These are phyloP conservation scores for Eucidaris tribuloides DNA, from an alignment of 35 echinoderm and acorn worm genomes.

Conservation along the genomic window DNA sequence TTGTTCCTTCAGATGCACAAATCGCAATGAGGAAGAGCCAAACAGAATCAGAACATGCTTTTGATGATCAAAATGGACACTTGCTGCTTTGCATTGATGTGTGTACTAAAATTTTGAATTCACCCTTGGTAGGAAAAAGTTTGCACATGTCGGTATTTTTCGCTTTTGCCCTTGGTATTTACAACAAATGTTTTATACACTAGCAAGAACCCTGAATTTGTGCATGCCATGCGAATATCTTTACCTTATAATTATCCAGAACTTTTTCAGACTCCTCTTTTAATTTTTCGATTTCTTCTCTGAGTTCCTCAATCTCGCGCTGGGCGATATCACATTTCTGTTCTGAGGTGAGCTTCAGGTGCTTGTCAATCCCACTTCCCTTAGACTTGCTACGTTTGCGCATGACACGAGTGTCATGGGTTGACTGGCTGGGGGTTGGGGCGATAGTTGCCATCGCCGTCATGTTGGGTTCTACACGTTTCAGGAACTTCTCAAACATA, in stretches of 20 bases:
- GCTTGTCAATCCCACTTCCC: constrained; percentile 82
- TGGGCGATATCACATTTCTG: constrained; percentile 99
- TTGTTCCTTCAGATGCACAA: too few relatives aligned
- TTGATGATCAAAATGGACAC: too few relatives aligned
- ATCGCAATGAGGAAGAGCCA: too few relatives aligned
- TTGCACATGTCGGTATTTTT: too few relatives aligned
- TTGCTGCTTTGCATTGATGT: too few relatives aligned
- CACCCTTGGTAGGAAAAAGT: too few relatives aligned
- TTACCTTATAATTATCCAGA: constrained; percentile 89
- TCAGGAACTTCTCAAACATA: constrained; percentile 99
- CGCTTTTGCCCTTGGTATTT: too few relatives aligned
- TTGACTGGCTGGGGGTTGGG: constrained; percentile 77
- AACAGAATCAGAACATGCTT: too few relatives aligned
- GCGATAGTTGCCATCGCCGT: constrained; percentile 38
- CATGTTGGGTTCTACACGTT: constrained; percentile 94
- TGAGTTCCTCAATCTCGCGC: constrained; percentile 92
- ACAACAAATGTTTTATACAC: too few relatives aligned
- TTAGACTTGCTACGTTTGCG: constrained; percentile 92
- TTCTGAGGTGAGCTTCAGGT: constrained; percentile 86
- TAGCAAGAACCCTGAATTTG: too few relatives aligned
- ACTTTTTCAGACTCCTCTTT: constrained; percentile 97
- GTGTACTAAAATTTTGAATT: too few relatives aligned
- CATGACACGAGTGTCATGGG: constrained; percentile 70
- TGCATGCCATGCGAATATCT: too few relatives aligned
- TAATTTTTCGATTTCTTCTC: constrained; percentile 96